These are phyloP conservation scores for Solea solea DNA, from an alignment of 2,113 vertebrate genomes.

Conservation along the genomic window DNA sequence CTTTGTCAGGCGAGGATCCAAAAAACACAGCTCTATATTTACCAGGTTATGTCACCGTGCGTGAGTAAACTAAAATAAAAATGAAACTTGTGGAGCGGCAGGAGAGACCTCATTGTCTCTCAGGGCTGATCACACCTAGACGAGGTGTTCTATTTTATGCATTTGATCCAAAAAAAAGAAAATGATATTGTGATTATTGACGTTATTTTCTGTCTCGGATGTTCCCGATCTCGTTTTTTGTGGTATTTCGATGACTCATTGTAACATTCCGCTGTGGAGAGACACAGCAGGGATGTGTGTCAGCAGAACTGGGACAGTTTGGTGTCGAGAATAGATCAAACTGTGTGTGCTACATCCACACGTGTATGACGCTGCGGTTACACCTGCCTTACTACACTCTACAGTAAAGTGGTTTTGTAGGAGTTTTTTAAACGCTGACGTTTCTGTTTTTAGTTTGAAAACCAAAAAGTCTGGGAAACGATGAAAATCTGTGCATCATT, in stretches of 20 bases:
- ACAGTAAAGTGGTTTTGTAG: too few relatives aligned
- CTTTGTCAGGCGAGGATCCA: slow-evolving; percentile 65
- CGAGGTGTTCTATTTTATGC: background rate
- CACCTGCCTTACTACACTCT: background rate
- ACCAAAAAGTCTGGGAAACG: too few relatives aligned
- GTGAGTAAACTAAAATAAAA: slow-evolving; percentile 58
- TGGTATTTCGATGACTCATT: slow-evolving; percentile 38
- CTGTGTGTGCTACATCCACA: too few relatives aligned
- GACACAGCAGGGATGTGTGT: slow-evolving; percentile 26
- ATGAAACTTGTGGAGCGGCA: slow-evolving; percentile 28
- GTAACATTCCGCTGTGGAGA: slow-evolving; percentile 28
- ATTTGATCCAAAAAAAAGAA: background rate
- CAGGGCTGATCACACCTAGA: background rate
- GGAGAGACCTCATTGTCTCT: slow-evolving; percentile 17
- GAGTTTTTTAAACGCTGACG: too few relatives aligned
- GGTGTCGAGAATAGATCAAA: too few relatives aligned
- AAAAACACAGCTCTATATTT: slow-evolving; percentile 68
- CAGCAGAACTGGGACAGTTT: slow-evolving; percentile 44
- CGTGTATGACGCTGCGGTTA: background rate
- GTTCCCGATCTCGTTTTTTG: slow-evolving; percentile 8
- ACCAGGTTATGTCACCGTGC: slow-evolving; percentile 59
- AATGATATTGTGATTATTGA: background rate
- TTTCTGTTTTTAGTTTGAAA: too few relatives aligned
- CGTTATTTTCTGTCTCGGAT: background rate
- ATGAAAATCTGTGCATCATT: too few relatives aligned